Base-by-base conservation (phyloP, 1,140 invertebrate genomes). In the Ctenoplectra terminalis region DNA sequence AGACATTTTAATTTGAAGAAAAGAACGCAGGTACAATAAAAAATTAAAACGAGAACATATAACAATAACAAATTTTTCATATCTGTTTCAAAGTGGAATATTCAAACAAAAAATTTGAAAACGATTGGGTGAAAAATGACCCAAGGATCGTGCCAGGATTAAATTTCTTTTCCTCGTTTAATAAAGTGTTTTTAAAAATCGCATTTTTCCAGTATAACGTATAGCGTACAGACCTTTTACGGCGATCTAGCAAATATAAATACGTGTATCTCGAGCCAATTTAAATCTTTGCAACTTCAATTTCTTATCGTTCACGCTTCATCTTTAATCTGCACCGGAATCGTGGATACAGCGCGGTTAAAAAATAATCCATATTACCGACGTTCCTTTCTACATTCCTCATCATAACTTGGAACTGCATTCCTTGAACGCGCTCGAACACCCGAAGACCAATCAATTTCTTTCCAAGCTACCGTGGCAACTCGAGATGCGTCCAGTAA, bases 401-500 rank as follows among this genome's bases (percentile, higher is more conserved):
- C 17, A 31, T 60, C 70, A 29, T 58, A 72, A 54, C n/a, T 46
- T 5, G 29, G 29, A 61, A 50, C 71, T 34, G 71, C 71, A 73
- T 61, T 61, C 54, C 71, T 34, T 29, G 29, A 20, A 61, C 61
- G 37, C 54, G 50, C 31, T 26, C 15, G 29, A 23, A 11, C 46
- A 20, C 43, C 8, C 58, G 43, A 63, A 52, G 31, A 46, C 74
- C 50, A 77, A 77, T 77, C 50, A 67, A 77, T 67, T 77, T 67
- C 74, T 46, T 56, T 58, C 50, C 29, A 26, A 46, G 60, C 46
- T 75, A 75, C 29, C 46, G 60, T 26, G 23, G 8, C 72, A 29
- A 61, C 13, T 40, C 48, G 8, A 40, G 23, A n/a, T 29, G 61
- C 34, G 37, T 46, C 26, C 31, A 23, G 52, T 31, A 46, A 56